Base-by-base conservation (phyloP, 2,888 invertebrate genomes). In the Smittia sp. region DNA sequence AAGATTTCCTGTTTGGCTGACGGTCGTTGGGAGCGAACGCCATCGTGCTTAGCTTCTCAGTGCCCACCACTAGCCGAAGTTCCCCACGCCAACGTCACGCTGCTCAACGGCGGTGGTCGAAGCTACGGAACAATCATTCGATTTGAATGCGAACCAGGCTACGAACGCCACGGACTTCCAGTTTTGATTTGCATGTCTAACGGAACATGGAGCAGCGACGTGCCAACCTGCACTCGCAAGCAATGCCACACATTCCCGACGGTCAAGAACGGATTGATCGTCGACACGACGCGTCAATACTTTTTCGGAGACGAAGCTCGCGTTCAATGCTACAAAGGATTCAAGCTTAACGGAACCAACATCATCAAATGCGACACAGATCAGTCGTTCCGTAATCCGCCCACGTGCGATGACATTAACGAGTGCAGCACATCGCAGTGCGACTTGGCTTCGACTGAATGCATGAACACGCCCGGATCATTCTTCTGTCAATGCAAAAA, bases 171-270 rank as follows among this genome's bases (percentile, higher is more conserved):
- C 76, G 96, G 96, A 32, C 91, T 92, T 79, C 96, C 96, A 15
- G 95, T 95, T 1, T 87, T 96, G 54, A 87, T 94, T 41, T 96
- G 96, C 80, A 95, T 95, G 94, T 95, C 94, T 79, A 95, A 96
- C 79, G 96, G 96, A 69, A 94, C 95, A 9, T 96, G 96, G 96
- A 95, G 95, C 75, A 94, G 93, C 75, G 89, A 92, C 77, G 93
- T 95, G 2, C 96, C 96, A 0, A 88, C 89, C 3, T 96, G 96
- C 81, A 87, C 92, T 39, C 88, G 94, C 84, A 83, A 83, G 74
- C 80, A 80, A 11, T 83, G 83, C 75, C 79, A 78, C 32, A 76
- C 86, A 84, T 89, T 92, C 79, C 94, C 94, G 0, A 88, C 88
- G 79, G 91, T 96, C 75, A 89, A 89, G 77, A 95, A 95, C 79